Conservation (phyloP, 2,888 invertebrate species). For the Ennomos erosarius region DNA sequence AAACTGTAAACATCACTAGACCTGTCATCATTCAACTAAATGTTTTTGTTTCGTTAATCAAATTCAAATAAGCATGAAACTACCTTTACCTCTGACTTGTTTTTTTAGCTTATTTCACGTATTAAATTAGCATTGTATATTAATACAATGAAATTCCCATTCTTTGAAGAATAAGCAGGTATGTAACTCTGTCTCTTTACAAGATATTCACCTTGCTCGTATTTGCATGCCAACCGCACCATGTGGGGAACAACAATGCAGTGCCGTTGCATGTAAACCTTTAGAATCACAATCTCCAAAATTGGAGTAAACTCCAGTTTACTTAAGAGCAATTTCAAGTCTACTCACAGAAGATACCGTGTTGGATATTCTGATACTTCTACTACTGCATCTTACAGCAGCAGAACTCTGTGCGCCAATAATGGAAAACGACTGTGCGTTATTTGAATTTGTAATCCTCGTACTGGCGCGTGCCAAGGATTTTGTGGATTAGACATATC, state of each 20-base stretch:
- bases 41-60: no score
- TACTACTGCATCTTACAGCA: conserved; percentile 41
- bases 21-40: no score
- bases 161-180: no score
- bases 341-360: conserved; percentile 52
- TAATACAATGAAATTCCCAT: no score
- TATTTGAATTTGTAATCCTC: conserved; percentile 71
- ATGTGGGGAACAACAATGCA: conserved; percentile 51
- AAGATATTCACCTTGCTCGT: conserved; percentile 25
- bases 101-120: no score
- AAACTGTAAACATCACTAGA: no score
- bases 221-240: conserved; percentile 28
- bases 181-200: not conserved
- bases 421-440: conserved; percentile 59
- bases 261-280: conserved; percentile 55
- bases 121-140: no score
- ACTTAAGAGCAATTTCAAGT: conserved; percentile 60
- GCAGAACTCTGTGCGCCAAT: conserved; percentile 43
- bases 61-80: no score
- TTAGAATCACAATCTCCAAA: conserved; percentile 64
- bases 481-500: conserved; percentile 69
- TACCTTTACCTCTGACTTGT: no score
- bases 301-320: conserved; percentile 73
- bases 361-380: conserved; percentile 42
- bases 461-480: conserved; percentile 66